phyloP scores from a whole-genome alignment of 2,113 vertebrate genomes.

The Cathartes aura region DNA sequence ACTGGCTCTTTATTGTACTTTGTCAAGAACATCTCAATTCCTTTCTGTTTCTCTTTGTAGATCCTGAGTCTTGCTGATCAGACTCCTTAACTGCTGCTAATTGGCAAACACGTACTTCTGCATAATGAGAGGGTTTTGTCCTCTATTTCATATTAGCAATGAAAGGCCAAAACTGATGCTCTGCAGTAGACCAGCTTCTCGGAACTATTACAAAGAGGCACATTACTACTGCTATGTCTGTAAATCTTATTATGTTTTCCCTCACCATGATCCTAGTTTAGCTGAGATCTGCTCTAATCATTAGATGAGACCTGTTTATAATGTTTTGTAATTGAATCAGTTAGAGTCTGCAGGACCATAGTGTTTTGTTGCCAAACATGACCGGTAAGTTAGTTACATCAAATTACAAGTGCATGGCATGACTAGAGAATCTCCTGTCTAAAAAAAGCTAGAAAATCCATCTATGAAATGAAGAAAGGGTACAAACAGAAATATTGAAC shows the following conservation, averaged over 20 bases:
- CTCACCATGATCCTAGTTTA: constrained; percentile 10
- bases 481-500: not conserved
- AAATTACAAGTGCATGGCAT: constrained; percentile 31
- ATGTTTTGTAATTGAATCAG: constrained; percentile 60
- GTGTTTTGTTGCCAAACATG: constrained; percentile 49
- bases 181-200: constrained; percentile 40
- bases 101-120: constrained; percentile 1
- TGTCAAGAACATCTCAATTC: constrained; percentile 30
- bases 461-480: not conserved
- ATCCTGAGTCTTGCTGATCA: constrained; percentile 5
- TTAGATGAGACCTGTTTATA: constrained; percentile 54
- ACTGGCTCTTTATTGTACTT: constrained; percentile 6
- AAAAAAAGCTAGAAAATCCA: not conserved
- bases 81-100: constrained; percentile 41
- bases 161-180: constrained; percentile 46
- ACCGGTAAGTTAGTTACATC: constrained; percentile 36
- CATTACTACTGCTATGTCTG: constrained; percentile 36
- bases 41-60: constrained; percentile 22
- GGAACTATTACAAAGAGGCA: constrained; percentile 4
- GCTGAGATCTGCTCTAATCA: constrained; percentile 48
- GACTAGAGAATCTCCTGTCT: not conserved
- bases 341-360: constrained; percentile 35
- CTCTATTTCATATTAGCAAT: constrained; percentile 17
- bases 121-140: constrained; percentile 31
- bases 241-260: constrained; percentile 58